Evolutionary conservation across 2,888 invertebrate species (phyloP), one percentile per base, ranked within the genome.

Genomic region (Cerastis leucographa): DNA sequence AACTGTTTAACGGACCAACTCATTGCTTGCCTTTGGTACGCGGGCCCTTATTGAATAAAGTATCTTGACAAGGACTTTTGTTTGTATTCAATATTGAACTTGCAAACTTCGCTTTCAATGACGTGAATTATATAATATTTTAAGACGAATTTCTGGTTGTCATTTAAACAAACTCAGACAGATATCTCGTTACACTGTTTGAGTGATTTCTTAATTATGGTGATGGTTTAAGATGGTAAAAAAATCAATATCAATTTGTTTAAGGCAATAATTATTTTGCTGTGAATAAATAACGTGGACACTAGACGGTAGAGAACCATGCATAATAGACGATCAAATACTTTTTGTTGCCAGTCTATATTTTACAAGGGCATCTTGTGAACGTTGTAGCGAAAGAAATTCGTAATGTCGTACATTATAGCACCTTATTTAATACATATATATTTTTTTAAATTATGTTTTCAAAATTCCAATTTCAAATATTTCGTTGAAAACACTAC

Each of bases 71-170:
- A 61, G 19, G 62, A 44, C 14, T 67, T 69, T 54, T 56, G 54
- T 86, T 71, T 76, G 54, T 51, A 42, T 76, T 72, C 65, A 80
- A 84, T 84, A 76, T 85, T 80, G 68, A 67, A 65, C 64, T 86
- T 78, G 54, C 29, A 25, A 86, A 86, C 73, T 85, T 80, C 35
- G 29, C 22, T 75, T 51, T 74, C 35, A 46, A 84, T 73, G 59
- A 73, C 14, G 42, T 62, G 64, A 68, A 67, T 72, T 69, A 56
- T 71, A 25, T 59, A 83, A 25, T 59, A 83, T 40, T 22, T 29
- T 54, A 51, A 5, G 46, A 72, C 49, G 54, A 49, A 54, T 64
- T 73, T 64, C 49, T 62, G 73, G 61, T n/a, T 71, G 56, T 68
- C 42, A 44, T 74, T 44, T 66, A 29, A 51, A 84, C 51, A 59